Percentiles rank a stretch among this genome's conserved stretches.
phyloP scores from a whole-genome alignment of 2,888 invertebrate species.

The Chaitophorus viminalis region DNA sequence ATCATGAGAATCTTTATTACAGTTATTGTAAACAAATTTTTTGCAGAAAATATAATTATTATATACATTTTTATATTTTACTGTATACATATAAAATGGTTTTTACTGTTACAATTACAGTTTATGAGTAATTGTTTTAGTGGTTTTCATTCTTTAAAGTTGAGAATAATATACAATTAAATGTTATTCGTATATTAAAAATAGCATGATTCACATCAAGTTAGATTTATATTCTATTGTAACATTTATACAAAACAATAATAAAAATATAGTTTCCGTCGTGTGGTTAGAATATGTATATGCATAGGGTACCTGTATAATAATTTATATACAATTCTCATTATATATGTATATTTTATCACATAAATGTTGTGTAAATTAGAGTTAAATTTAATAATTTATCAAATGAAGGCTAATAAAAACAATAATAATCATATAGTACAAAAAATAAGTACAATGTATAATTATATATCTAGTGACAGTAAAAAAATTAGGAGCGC shows the following conservation, averaged over 20 bases:
- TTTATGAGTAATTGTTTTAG: not conserved
- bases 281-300: slow-evolving; percentile 7
- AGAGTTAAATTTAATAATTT: slow-evolving; percentile 5
- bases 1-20: no score
- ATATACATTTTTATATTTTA: no score
- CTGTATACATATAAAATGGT: not conserved
- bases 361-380: not conserved
- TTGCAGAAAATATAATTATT: no score
- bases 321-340: not conserved
- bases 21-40: no score
- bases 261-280: slow-evolving; percentile 12
- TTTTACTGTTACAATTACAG: not conserved
- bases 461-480: not conserved
- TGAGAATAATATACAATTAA: not conserved
- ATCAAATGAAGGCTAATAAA: not conserved
- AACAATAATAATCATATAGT: not conserved
- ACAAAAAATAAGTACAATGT: not conserved
- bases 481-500: not conserved
- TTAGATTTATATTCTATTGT: slow-evolving; percentile 51
- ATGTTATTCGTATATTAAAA: not conserved
- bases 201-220: slow-evolving; percentile 10
- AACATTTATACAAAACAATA: slow-evolving; percentile 12
- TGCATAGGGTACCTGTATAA: not conserved
- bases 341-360: slow-evolving; percentile 27
- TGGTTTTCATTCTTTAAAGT: slow-evolving; percentile 6